These are phyloP conservation scores for Caenorhabditis parvicauda DNA, from an alignment of 2,888 invertebrate genomes.

Conservation along the genomic window DNA sequence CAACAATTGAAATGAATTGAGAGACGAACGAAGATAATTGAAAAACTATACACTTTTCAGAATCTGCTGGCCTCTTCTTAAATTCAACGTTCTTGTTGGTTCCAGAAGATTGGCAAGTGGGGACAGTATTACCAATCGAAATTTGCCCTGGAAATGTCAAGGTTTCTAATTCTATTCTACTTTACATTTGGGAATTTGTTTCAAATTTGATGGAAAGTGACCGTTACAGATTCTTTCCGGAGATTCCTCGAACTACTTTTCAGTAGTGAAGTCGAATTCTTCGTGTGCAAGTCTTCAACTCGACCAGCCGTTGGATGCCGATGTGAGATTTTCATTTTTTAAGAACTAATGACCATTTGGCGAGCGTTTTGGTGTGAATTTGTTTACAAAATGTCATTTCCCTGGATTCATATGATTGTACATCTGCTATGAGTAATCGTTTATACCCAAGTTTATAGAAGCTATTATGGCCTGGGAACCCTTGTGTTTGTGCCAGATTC, in stretches of 20 bases:
- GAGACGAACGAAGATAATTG: too few relatives aligned
- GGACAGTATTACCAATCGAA: constrained; percentile 41
- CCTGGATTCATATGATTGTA: too few relatives aligned
- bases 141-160: constrained; percentile 42
- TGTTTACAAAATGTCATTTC: too few relatives aligned
- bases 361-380: too few relatives aligned
- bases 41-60: too few relatives aligned
- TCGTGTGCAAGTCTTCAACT: constrained; percentile 47
- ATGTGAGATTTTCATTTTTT: constrained; percentile 48
- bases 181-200: neutral
- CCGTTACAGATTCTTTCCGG: constrained; percentile 36
- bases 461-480: too few relatives aligned
- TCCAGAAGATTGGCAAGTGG: constrained; percentile 53
- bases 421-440: too few relatives aligned
- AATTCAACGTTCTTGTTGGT: constrained; percentile 52
- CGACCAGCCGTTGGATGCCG: constrained; percentile 48
- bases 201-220: neutral
- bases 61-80: constrained; percentile 22
- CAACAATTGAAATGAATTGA: too few relatives aligned
- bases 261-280: constrained; percentile 38
- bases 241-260: constrained; percentile 36
- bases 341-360: too few relatives aligned
- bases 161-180: neutral
- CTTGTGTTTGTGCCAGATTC: too few relatives aligned
- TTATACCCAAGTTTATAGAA: too few relatives aligned